phyloP scores from a whole-genome alignment of 2,888 invertebrate species.

The Leptarthrus brevirostris region DNA sequence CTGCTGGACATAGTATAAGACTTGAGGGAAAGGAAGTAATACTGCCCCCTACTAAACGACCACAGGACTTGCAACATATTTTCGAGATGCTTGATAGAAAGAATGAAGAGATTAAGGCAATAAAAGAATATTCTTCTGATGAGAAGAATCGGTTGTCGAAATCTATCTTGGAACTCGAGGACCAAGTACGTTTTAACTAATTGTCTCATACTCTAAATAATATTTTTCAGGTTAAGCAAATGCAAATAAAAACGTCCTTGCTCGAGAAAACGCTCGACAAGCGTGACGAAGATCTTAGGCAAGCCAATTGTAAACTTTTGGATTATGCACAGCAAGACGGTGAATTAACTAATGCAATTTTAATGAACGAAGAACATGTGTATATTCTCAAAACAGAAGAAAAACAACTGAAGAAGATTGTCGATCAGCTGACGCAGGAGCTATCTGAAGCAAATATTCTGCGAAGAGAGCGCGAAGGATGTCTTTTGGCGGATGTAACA shows the following conservation, averaged over 20 bases:
- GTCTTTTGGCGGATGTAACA: conserved; percentile 45
- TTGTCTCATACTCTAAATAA: neutral
- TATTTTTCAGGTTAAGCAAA: conserved; percentile 49
- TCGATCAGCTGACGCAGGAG: conserved; percentile 46
- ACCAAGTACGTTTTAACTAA: conserved; percentile 35
- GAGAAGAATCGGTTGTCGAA: conserved; percentile 46
- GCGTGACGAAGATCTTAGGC: conserved; percentile 51
- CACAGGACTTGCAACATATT: conserved; percentile 43
- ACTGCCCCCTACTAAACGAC: neutral
- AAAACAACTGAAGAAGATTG: conserved; percentile 14
- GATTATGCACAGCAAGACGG: conserved; percentile 41
- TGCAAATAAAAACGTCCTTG: conserved; percentile 50
- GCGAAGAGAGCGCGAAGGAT: conserved; percentile 45
- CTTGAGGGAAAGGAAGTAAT: conserved; percentile 25
- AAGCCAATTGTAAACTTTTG: conserved; percentile 38
- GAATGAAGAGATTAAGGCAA: conserved; percentile 27
- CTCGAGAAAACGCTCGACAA: conserved; percentile 51
- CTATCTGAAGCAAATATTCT: conserved; percentile 31
- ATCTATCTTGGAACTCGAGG: conserved; percentile 47
- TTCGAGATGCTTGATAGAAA: conserved; percentile 45
- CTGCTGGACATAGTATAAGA: conserved; percentile 32
- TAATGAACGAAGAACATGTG: conserved; percentile 31
- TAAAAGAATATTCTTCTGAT: conserved; percentile 43
- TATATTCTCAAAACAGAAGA: conserved; percentile 45
- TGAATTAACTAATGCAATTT: conserved; percentile 43